A percentile compares a stretch with the other conserved stretches of the same genome.
These are phyloP conservation scores for Aepyceros melampus DNA, from an alignment of 2,113 vertebrate species.

Conservation along the genomic window DNA sequence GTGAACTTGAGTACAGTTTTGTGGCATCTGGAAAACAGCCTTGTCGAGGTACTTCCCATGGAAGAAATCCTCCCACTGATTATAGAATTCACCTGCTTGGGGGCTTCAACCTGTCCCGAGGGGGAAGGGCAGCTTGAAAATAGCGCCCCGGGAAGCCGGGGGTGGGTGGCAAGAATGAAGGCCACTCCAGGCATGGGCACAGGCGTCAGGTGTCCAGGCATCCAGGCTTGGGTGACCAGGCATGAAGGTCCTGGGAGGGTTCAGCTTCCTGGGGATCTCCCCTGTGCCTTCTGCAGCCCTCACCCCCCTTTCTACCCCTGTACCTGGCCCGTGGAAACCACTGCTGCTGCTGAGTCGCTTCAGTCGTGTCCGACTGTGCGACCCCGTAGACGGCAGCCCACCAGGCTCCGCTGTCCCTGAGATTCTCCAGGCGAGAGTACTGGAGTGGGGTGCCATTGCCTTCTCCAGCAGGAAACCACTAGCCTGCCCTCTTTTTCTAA, in stretches of 20 bases:
- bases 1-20: neutral
- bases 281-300: neutral
- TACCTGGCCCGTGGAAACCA: neutral
- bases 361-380: too few relatives aligned
- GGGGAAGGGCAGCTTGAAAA: neutral
- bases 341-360: too few relatives aligned
- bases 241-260: neutral
- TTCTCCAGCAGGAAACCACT: neutral
- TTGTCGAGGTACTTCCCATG: neutral
- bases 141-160: fast-evolving
- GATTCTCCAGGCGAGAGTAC: too few relatives aligned
- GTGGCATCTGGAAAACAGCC: neutral
- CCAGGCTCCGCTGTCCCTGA: too few relatives aligned
- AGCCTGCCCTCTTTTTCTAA: neutral
- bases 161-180: neutral
- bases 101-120: neutral
- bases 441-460: too few relatives aligned
- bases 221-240: neutral
- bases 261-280: neutral
- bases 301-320: fast-evolving
- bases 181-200: neutral
- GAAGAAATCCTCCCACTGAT: neutral
- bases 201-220: neutral
- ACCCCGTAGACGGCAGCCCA: too few relatives aligned
- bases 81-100: neutral